Percentiles rank a stretch among this genome's conserved stretches.
Evolutionary conservation across 1,140 invertebrate species (phyloP).

Genomic region (Drosophila cardini): DNA sequence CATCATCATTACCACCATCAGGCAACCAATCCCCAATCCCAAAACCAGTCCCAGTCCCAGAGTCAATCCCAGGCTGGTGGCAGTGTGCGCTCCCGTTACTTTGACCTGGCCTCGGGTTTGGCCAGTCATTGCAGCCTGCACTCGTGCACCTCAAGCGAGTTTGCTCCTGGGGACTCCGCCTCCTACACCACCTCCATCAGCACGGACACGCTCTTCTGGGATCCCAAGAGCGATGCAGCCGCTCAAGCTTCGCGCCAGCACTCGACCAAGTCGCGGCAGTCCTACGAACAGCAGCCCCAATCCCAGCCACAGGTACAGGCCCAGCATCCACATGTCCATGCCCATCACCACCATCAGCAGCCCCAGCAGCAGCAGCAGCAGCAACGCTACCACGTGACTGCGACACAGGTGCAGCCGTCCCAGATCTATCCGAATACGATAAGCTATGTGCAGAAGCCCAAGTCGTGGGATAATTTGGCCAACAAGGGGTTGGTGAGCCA

Average conservation of each 20-base stretch:
- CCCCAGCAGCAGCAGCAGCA: slow-evolving; percentile 71
- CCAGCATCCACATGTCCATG: slow-evolving; percentile 46
- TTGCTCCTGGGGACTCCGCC: slow-evolving; percentile 88
- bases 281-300: slow-evolving; percentile 70
- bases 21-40: slow-evolving; percentile 49
- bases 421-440: slow-evolving; percentile 84
- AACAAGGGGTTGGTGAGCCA: slow-evolving; percentile 93
- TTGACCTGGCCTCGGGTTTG: slow-evolving; percentile 87
- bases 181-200: slow-evolving; percentile 93
- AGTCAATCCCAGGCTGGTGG: slow-evolving; percentile 41
- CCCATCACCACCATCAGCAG: slow-evolving; percentile 80
- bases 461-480: slow-evolving; percentile 94
- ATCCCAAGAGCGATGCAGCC: slow-evolving; percentile 86
- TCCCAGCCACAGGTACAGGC: slow-evolving; percentile 18
- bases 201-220: slow-evolving; percentile 93
- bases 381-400: slow-evolving; percentile 85
- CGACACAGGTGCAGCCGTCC: slow-evolving; percentile 85
- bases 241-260: slow-evolving; percentile 74
- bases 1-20: slow-evolving; percentile 58
- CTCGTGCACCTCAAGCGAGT: slow-evolving; percentile 91
- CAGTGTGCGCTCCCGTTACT: slow-evolving; percentile 84
- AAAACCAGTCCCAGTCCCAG: slow-evolving; percentile 55
- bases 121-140: slow-evolving; percentile 92
- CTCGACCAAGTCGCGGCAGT: slow-evolving; percentile 82
- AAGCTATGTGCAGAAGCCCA: slow-evolving; percentile 89